These are phyloP conservation scores for Andrena trimmerana DNA, from an alignment of 2,888 invertebrate species.

Conservation along the genomic window DNA sequence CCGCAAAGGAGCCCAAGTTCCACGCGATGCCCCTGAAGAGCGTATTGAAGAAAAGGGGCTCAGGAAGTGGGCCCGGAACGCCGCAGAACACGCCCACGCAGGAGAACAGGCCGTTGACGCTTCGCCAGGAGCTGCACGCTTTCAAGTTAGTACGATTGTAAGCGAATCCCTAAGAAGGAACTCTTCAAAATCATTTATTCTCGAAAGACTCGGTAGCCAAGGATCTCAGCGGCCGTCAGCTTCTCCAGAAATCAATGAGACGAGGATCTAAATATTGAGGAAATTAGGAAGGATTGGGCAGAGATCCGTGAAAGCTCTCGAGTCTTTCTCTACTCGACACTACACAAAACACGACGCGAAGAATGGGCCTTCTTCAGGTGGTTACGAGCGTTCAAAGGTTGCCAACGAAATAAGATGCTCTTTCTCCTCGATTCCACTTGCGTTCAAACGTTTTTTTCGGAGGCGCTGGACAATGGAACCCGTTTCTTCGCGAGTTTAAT, in stretches of 20 bases:
- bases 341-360: conserved; percentile 44
- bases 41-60: conserved; percentile 93
- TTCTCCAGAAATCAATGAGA: background rate
- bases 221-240: background rate
- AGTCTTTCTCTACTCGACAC: conserved; percentile 43
- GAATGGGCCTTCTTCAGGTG: conserved; percentile 47
- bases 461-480: background rate
- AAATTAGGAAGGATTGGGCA: no score
- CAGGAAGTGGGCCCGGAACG: conserved; percentile 88
- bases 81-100: conserved; percentile 90
- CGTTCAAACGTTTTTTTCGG: background rate
- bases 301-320: background rate
- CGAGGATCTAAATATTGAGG: background rate
- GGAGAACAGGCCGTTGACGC: conserved; percentile 89
- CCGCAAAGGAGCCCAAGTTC: conserved; percentile 96
- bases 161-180: background rate
- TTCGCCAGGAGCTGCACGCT: conserved; percentile 91
- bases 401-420: background rate
- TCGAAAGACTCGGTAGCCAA: conserved; percentile 41
- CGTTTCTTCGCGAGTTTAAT: conserved; percentile 35
- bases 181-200: conserved; percentile 1
- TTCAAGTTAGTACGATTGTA: conserved; percentile 89
- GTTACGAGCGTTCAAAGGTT: background rate
- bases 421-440: background rate
- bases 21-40: conserved; percentile 97